Conservation (phyloP, 2,888 invertebrate genomes). For the Incurvaria masculella region DNA sequence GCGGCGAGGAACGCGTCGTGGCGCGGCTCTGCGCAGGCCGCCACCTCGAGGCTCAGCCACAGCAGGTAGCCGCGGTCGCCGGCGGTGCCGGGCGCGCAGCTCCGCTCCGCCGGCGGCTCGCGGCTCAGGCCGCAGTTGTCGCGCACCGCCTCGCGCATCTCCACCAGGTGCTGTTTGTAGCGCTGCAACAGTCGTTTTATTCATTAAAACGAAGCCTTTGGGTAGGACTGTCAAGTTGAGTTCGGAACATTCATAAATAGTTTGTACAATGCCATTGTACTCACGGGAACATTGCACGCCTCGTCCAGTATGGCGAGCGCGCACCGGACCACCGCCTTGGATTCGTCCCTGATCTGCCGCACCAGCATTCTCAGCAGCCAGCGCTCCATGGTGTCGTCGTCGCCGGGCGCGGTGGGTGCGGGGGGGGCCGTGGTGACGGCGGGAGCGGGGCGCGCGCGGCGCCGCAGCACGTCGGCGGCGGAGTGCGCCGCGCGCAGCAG, state of each 20-base stretch:
- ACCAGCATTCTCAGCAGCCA: constrained; percentile 89
- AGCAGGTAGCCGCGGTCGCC: constrained; percentile 79
- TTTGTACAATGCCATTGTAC: too few species aligned
- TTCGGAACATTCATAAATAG: not conserved
- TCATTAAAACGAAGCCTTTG: not conserved
- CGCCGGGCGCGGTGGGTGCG: constrained; percentile 19
- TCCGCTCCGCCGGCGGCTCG: constrained; percentile 68
- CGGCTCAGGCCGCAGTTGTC: constrained; percentile 53
- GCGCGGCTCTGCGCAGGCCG: constrained; percentile 68
- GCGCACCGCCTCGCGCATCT: constrained; percentile 64
- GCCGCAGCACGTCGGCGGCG: constrained; percentile 37
- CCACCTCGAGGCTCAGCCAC: constrained; percentile 71
- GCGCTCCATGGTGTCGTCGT: constrained; percentile 62
- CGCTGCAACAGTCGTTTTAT: constrained; percentile 53
- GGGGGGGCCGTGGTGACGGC: too few species aligned
- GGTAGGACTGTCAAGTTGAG: not conserved
- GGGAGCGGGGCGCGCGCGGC: constrained; percentile 1
- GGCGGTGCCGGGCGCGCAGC: constrained; percentile 62
- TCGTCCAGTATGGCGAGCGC: constrained; percentile 86
- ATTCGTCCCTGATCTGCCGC: constrained; percentile 80
- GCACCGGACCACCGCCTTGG: constrained; percentile 72
- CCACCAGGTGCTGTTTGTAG: constrained; percentile 73
- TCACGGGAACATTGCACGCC: constrained; percentile 85
- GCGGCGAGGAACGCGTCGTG: constrained; percentile 68
- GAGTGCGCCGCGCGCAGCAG: constrained; percentile 69